Conservation (phyloP, 1,140 invertebrate genomes). For the Papilio aristodemus region DNA sequence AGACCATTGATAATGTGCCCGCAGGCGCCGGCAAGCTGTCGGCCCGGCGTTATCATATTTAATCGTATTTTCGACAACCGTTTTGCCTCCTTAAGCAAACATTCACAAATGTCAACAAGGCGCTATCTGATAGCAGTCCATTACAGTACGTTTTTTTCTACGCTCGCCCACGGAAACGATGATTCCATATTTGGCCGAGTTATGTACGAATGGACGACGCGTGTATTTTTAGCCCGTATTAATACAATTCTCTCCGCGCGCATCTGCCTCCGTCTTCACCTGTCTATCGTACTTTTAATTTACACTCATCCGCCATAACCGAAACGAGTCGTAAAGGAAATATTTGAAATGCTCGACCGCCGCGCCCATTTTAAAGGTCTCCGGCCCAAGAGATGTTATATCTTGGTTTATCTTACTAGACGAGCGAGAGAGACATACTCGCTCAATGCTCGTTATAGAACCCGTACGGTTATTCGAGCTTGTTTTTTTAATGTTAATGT, state of each 20-base stretch:
- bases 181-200: conserved; percentile 50
- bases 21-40: conserved; percentile 69
- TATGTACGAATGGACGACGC: conserved; percentile 51
- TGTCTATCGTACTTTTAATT: conserved; percentile 75
- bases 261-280: conserved; percentile 74
- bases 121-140: conserved; percentile 68
- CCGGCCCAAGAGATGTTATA: conserved; percentile 44
- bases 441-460: conserved; percentile 4
- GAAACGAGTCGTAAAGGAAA: conserved; percentile 62
- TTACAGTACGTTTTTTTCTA: conserved; percentile 56
- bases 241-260: conserved; percentile 62
- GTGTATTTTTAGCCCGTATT: conserved; percentile 72
- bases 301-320: conserved; percentile 62
- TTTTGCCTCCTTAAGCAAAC: conserved; percentile 75
- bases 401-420: conserved; percentile 46
- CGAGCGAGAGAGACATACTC: conserved; percentile 19
- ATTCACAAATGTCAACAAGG: conserved; percentile 71
- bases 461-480: conserved; percentile 1
- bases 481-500: conserved; percentile 12
- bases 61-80: conserved; percentile 77
- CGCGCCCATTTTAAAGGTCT: conserved; percentile 63
- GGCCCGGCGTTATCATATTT: conserved; percentile 69
- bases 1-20: conserved; percentile 63
- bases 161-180: conserved; percentile 48
- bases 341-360: conserved; percentile 66